Percentiles rank a stretch among this genome's conserved stretches.
Conservation (phyloP, 1,140 invertebrate species). For the Rhizoglyphus robini region DNA sequence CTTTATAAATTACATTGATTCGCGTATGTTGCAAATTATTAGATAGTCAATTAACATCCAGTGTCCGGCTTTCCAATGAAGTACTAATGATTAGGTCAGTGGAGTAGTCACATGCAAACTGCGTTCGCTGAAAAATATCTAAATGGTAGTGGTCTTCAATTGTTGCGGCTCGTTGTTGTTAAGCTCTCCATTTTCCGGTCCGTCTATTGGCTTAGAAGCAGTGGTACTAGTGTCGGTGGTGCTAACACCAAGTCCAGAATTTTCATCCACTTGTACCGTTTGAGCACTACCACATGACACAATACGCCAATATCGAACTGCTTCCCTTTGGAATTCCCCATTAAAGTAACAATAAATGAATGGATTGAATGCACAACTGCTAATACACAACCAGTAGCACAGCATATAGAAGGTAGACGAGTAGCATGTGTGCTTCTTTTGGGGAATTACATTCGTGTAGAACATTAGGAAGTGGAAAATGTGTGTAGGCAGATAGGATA, state of each 20-base stretch:
- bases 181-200: background rate
- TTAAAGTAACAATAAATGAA: constrained; percentile 87
- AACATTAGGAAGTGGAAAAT: constrained; percentile 26
- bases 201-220: background rate
- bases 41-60: too few relatives aligned
- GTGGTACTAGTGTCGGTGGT: background rate
- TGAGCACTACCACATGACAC: background rate
- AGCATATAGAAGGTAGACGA: constrained; percentile 43
- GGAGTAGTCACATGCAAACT: too few relatives aligned
- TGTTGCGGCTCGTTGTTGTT: background rate
- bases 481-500: constrained; percentile 39
- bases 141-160: background rate
- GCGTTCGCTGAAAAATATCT: too few relatives aligned
- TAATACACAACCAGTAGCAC: constrained; percentile 75
- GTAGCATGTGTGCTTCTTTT: background rate
- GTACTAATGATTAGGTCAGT: too few relatives aligned
- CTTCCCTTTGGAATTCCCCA: constrained; percentile 47
- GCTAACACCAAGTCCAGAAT: background rate
- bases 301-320: constrained; percentile 1
- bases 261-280: background rate
- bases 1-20: too few relatives aligned
- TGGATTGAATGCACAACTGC: constrained; percentile 78
- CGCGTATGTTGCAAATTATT: too few relatives aligned
- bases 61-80: too few relatives aligned
- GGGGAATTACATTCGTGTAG: constrained; percentile 13